phyloP scores from a whole-genome alignment of 1,140 invertebrate species.

The Papilio glaucus region DNA sequence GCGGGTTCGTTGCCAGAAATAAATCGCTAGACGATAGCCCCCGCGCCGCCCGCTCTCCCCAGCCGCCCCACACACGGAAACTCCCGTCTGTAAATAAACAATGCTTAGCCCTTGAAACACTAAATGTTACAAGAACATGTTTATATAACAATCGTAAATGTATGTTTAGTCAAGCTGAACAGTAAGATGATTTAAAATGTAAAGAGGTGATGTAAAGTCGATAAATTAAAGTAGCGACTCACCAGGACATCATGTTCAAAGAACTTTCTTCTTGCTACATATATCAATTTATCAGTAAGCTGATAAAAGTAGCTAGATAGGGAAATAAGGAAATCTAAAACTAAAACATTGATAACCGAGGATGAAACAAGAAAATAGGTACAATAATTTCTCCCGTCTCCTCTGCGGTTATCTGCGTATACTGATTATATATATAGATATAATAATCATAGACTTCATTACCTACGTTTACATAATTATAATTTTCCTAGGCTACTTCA shows the following conservation, averaged over 20 bases:
- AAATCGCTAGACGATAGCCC: conserved; percentile 56
- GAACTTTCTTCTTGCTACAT: background rate
- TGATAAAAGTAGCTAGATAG: no score
- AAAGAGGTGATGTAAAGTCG: background rate
- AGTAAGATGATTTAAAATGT: background rate
- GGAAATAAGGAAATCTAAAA: no score
- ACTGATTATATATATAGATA: no score
- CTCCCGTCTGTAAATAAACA: conserved; percentile 23
- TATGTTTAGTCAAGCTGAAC: background rate
- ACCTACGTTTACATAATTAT: no score
- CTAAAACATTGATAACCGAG: no score
- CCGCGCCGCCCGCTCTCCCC: conserved; percentile 1
- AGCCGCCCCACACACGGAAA: background rate
- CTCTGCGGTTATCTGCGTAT: no score
- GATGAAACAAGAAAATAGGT: no score
- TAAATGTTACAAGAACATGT: conserved; percentile 7
- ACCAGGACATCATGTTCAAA: background rate
- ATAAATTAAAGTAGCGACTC: background rate
- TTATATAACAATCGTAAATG: background rate
- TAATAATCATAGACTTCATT: no score
- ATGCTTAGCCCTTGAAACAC: conserved; percentile 12
- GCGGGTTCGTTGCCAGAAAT: conserved; percentile 80
- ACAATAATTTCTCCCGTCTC: no score
- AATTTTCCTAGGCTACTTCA: no score
- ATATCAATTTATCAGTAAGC: no score